Evolutionary conservation across 2,797 vertebrate genomes (phyloP).

Genomic region (Aplochiton taeniatus): DNA sequence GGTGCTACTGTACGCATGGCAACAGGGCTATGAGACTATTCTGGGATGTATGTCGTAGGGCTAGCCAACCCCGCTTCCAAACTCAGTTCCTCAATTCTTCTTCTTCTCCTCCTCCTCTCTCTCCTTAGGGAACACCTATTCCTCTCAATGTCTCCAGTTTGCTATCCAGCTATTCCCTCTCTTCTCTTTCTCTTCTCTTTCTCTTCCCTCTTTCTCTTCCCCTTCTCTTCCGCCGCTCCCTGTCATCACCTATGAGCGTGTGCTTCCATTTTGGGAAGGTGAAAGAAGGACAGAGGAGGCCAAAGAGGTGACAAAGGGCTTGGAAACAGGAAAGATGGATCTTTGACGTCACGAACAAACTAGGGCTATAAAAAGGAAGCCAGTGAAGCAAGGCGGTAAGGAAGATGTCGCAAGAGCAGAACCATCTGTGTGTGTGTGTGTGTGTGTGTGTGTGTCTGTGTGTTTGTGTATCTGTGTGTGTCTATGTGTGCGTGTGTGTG

Average conservation of each 20-base stretch:
- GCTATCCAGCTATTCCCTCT: too few relatives aligned
- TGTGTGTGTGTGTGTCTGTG: neutral
- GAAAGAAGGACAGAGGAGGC: neutral
- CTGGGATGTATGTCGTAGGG: constrained; percentile 18
- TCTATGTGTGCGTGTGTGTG: neutral
- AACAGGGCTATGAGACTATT: constrained; percentile 26
- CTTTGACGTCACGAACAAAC: neutral
- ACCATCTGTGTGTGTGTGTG: neutral
- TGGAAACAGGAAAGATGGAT: neutral
- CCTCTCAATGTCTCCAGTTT: too few relatives aligned
- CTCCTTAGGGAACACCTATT: too few relatives aligned
- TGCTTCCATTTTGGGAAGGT: neutral
- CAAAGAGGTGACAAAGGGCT: neutral
- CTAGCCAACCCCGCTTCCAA: neutral
- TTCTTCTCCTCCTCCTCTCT: too few relatives aligned
- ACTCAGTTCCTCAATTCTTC: neutral
- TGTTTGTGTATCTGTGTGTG: too few relatives aligned
- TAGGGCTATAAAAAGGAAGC: constrained; percentile 1
- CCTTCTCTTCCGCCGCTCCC: too few relatives aligned
- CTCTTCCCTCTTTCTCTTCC: too few relatives aligned
- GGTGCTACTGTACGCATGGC: constrained; percentile 15
- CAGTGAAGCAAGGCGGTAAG: neutral
- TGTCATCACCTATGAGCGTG: too few relatives aligned
- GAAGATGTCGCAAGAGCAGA: neutral
- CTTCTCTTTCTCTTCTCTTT: too few relatives aligned